A percentile compares a stretch with the other conserved stretches of the same genome.
phyloP scores from a whole-genome alignment of 2,797 vertebrate genomes.

The Syngnathus acus region DNA sequence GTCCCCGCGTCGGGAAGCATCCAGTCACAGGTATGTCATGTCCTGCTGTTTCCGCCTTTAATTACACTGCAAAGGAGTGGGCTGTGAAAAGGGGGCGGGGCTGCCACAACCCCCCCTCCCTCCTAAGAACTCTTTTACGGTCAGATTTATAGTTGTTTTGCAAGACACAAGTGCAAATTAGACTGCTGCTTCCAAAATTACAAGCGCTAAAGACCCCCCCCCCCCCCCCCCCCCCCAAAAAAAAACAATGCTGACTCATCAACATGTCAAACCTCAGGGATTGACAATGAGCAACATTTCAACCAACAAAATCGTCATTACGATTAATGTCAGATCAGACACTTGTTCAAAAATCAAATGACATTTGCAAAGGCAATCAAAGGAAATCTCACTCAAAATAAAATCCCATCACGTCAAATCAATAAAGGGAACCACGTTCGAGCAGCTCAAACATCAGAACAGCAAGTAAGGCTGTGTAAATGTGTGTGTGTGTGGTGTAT shows the following conservation, averaged over 20 bases:
- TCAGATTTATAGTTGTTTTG: slow-evolving; percentile 42
- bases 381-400: too few relatives aligned
- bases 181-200: background rate
- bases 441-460: background rate
- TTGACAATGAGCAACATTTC: background rate
- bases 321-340: background rate
- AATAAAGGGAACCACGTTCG: too few relatives aligned
- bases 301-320: background rate
- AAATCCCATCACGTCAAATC: too few relatives aligned
- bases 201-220: background rate
- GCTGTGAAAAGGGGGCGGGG: background rate
- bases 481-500: slow-evolving; percentile 18
- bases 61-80: slow-evolving; percentile 40
- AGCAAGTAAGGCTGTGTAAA: slow-evolving; percentile 22
- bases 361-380: too few relatives aligned
- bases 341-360: background rate
- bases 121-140: slow-evolving; percentile 36
- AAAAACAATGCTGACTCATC: background rate
- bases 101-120: background rate
- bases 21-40: slow-evolving; percentile 9
- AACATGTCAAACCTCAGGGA: background rate
- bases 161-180: slow-evolving; percentile 17
- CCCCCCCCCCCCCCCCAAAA: too few relatives aligned
- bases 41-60: slow-evolving; percentile 23
- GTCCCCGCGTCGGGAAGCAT: slow-evolving; percentile 36